Base-by-base conservation (phyloP, 1,140 invertebrate genomes). In the Carcinoscorpius rotundicauda region DNA sequence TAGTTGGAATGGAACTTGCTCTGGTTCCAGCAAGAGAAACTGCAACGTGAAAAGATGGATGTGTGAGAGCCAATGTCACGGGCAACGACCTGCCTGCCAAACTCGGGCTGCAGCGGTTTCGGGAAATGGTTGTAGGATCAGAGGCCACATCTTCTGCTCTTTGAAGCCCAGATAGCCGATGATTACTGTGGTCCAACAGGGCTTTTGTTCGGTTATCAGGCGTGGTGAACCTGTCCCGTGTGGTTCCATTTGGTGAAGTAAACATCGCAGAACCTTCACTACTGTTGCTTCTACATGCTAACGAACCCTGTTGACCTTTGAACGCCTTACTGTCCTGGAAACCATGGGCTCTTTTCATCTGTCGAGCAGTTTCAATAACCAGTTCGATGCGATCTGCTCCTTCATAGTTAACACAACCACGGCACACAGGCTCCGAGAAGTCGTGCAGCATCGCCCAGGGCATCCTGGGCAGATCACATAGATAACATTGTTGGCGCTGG, bases 381-480 rank as follows among this genome's bases (percentile, higher is more conserved):
- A 91, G 81, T 76, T 99, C 97, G 70, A 99, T 98, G 65, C 96
- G 83, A 78, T 98, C 95, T 4, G 93, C 91, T 61, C 94, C 97
- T 77, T 99, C 97, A 76, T 98, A 99, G 77, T 99, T 99, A 6
- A 98, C 83, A 80, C 96, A 99, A n/a, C 96, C 96, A 52, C 97
- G 86, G 75, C 97, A 99, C 58, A 99, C 96, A 8, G 93, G 87
- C 77, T 99, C 97, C 6, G 88, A 88, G 76, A 98, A 99, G 78
- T 99, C 97, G 80, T 95, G 89, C 70, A 98, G 83, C 91, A 99
- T 98, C 9, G 97, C 95, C 97, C 97, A 99, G 62, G 95, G 96
- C 89, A 96, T 98, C 66, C 96, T 86, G 67, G 95, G 95, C 77
- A 98, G 80, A 79, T 99, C 97, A 83, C 97, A 99, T 75, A 99